Conservation (phyloP, 2,113 vertebrate genomes). For the Turdus rufiventris region DNA sequence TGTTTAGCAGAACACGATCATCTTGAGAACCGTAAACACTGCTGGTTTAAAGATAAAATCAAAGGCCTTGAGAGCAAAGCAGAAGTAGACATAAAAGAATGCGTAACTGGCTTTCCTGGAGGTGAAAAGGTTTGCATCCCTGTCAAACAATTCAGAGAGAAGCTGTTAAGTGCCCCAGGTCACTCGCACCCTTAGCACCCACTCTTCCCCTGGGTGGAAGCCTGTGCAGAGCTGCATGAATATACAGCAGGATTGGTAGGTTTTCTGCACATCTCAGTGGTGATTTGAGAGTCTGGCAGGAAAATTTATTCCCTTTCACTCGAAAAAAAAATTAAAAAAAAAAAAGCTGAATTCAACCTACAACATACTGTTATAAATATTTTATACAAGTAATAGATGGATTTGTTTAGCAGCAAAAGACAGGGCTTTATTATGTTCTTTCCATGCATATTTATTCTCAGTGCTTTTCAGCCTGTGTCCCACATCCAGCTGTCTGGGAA, state of each 20-base stretch:
- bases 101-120: background rate
- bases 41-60: constrained; percentile 47
- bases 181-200: background rate
- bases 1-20: background rate
- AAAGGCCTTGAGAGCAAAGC: constrained; percentile 23
- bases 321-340: background rate
- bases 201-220: background rate
- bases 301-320: background rate
- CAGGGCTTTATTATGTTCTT: background rate
- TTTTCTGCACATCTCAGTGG: background rate
- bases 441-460: background rate
- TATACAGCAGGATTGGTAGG: background rate
- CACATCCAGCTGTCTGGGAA: background rate
- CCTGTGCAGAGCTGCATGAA: background rate
- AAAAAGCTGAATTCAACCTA: background rate
- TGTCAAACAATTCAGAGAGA: background rate
- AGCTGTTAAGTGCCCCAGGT: background rate
- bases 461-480: background rate
- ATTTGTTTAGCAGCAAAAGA: background rate
- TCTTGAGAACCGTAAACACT: constrained; percentile 22
- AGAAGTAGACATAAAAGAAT: background rate
- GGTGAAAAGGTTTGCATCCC: background rate
- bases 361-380: background rate
- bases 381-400: background rate
- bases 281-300: background rate